Evolutionary conservation across 35 echinoderm and acorn worm genomes (phyloP).

Genomic region (Chiridota heheva): DNA sequence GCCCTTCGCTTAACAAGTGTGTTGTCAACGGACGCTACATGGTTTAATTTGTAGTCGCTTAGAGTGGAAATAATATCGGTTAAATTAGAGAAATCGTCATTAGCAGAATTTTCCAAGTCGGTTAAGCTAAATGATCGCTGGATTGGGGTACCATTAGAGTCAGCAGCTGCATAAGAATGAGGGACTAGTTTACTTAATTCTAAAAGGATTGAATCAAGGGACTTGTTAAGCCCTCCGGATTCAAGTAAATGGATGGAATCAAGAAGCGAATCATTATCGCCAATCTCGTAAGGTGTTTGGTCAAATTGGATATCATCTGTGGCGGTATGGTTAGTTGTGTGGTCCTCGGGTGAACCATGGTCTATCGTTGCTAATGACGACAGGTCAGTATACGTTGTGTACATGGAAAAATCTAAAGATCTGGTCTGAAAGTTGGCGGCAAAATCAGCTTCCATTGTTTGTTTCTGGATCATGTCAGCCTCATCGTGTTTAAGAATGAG

Average conservation of each 20-base stretch:
- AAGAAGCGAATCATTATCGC: neutral
- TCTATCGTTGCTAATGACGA: conserved; percentile 43
- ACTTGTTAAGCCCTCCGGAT: conserved; percentile 54
- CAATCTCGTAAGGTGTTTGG: neutral
- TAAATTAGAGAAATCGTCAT: too few relatives aligned
- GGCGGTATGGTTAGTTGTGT: conserved; percentile 7
- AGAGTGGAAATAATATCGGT: too few relatives aligned
- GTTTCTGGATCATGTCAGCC: neutral
- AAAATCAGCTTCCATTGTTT: conserved; percentile 58
- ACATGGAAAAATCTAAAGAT: conserved; percentile 65
- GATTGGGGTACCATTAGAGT: too few relatives aligned
- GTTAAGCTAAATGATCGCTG: too few relatives aligned
- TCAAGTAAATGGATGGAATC: conserved; percentile 29
- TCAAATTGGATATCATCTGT: too few relatives aligned
- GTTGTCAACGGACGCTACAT: too few relatives aligned
- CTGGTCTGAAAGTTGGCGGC: conserved; percentile 62
- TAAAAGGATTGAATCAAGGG: conserved; percentile 66
- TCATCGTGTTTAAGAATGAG: too few relatives aligned
- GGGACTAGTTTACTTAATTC: too few relatives aligned
- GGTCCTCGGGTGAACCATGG: conserved; percentile 12
- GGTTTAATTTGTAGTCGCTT: too few relatives aligned
- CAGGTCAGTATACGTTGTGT: conserved; percentile 77
- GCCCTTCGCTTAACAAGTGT: too few relatives aligned
- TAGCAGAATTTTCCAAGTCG: too few relatives aligned
- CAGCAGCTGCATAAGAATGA: too few relatives aligned